Evolutionary conservation across 2,797 vertebrate genomes (phyloP).

Genomic region (Arnoldichthys spilopterus): DNA sequence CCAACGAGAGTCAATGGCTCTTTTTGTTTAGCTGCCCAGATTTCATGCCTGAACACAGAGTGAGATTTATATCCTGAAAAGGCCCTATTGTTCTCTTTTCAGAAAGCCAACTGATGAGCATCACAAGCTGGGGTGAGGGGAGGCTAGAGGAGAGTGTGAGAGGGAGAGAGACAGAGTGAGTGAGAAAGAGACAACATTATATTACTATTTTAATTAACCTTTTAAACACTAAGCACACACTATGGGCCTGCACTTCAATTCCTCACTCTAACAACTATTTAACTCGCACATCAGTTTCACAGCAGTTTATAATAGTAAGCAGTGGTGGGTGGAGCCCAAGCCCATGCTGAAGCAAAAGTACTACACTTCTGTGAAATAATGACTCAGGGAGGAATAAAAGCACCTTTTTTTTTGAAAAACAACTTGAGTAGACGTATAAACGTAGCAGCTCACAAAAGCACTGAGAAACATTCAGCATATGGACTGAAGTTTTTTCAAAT

Average conservation of each 20-base stretch:
- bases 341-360: too few relatives aligned
- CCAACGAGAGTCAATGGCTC: conserved; percentile 76
- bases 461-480: neutral
- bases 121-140: conserved; percentile 69
- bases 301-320: neutral
- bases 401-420: too few relatives aligned
- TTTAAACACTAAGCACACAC: neutral
- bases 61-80: conserved; percentile 75
- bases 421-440: too few relatives aligned
- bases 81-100: conserved; percentile 77
- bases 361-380: too few relatives aligned
- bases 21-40: conserved; percentile 80
- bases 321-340: too few relatives aligned
- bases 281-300: neutral
- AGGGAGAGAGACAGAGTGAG: conserved; percentile 11
- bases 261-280: neutral
- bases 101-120: conserved; percentile 73
- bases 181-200: neutral
- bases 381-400: too few relatives aligned
- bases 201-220: conserved; percentile 1
- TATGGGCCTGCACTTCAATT: neutral
- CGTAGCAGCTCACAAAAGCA: too few relatives aligned
- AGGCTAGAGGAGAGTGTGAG: conserved; percentile 10
- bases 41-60: conserved; percentile 73
- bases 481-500: neutral